These are phyloP conservation scores for Muntiacus reevesi DNA, from an alignment of 2,113 vertebrate species.

Conservation along the genomic window DNA sequence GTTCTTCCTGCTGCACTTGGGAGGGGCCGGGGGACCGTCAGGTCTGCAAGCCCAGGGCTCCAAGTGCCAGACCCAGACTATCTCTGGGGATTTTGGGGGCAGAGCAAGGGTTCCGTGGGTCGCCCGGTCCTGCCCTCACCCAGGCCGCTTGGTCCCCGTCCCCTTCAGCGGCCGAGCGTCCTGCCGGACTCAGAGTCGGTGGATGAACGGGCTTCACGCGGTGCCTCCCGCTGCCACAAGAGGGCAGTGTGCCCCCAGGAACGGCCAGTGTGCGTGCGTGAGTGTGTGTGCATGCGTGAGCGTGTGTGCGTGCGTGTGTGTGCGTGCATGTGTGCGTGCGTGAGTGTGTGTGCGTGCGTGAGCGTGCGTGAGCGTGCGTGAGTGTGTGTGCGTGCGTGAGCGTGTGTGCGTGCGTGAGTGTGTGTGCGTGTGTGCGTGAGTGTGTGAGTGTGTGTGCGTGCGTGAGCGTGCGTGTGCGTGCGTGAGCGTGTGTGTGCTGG, in stretches of 20 bases:
- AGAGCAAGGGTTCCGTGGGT: neutral
- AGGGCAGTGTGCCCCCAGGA: neutral
- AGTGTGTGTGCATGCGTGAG: rapidly evolving
- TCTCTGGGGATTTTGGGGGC: neutral
- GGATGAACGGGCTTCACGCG: rapidly evolving
- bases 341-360: rapidly evolving
- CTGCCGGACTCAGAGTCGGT: rapidly evolving
- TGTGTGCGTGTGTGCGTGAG: rapidly evolving
- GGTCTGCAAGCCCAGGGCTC: neutral
- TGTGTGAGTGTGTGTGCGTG: rapidly evolving
- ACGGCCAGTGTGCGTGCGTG: rapidly evolving
- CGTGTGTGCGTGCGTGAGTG: rapidly evolving
- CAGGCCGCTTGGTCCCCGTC: rapidly evolving
- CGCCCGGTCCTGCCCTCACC: rapidly evolving
- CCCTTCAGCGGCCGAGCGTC: rapidly evolving
- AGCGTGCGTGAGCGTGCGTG: rapidly evolving
- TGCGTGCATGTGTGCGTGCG: rapidly evolving
- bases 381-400: rapidly evolving
- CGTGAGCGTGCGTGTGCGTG: too few species aligned
- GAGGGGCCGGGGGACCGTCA: too few species aligned
- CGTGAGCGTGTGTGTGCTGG: neutral
- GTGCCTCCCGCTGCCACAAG: neutral
- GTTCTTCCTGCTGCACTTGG: neutral
- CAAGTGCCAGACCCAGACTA: too few species aligned
- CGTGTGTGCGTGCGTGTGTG: rapidly evolving